Conservation (phyloP, 2,888 invertebrate species). For the Pseudococcus viburni region DNA sequence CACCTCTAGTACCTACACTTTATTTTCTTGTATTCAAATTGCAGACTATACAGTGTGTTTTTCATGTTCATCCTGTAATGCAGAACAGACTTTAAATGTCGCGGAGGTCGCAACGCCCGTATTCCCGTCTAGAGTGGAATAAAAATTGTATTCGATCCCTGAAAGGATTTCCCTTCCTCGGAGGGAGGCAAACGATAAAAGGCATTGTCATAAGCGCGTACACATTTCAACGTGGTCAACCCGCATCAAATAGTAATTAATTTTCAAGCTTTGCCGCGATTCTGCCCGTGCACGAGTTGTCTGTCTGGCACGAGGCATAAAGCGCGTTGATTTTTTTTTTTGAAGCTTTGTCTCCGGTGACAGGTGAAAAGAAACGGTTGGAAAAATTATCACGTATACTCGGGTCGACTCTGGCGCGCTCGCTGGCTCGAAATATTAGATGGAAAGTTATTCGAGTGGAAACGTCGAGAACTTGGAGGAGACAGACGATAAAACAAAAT, state of each 20-base stretch:
- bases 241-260: slow-evolving; percentile 19
- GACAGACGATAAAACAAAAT: background rate
- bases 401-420: background rate
- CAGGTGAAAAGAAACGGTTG: slow-evolving; percentile 6
- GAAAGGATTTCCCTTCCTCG: background rate
- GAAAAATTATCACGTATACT: background rate
- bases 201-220: background rate
- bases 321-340: background rate
- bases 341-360: background rate
- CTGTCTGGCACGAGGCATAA: too few relatives aligned
- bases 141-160: background rate
- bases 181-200: background rate
- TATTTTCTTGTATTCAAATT: too few relatives aligned
- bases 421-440: background rate
- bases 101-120: too few relatives aligned
- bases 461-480: background rate
- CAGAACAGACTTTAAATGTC: too few relatives aligned
- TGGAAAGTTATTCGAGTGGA: slow-evolving; percentile 25
- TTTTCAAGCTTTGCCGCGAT: background rate
- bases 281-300: background rate
- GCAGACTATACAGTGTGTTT: too few relatives aligned
- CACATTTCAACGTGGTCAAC: background rate
- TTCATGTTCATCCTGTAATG: too few relatives aligned
- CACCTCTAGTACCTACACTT: too few relatives aligned
- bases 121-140: too few relatives aligned